A percentile compares a stretch with the other conserved stretches of the same genome.
phyloP scores from a whole-genome alignment of 1,140 invertebrate genomes.

The Micrasema minimum region DNA sequence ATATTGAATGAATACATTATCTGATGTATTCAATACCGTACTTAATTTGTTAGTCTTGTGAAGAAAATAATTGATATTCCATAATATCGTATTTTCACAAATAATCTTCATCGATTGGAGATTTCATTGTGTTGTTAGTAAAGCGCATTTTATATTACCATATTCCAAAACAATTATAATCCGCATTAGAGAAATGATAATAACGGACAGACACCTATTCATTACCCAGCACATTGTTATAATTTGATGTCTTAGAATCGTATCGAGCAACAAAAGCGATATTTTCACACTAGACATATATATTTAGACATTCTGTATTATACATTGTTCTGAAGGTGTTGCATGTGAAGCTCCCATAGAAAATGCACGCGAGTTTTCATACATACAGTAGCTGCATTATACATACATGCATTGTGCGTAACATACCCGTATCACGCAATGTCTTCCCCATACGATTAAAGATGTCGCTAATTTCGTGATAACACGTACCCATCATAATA shows the following conservation, averaged over 20 bases:
- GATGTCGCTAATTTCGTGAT: slow-evolving; percentile 6
- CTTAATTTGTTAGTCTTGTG: too few species aligned
- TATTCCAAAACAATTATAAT: too few species aligned
- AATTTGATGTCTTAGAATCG: slow-evolving; percentile 20
- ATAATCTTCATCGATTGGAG: too few species aligned
- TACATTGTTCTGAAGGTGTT: neutral
- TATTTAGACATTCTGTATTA: neutral
- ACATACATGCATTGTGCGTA: slow-evolving; percentile 24
- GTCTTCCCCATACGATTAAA: neutral
- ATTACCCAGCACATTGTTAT: too few species aligned
- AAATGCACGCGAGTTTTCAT: slow-evolving; percentile 23
- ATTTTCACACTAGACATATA: slow-evolving; percentile 21
- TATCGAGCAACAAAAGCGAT: slow-evolving; percentile 20
- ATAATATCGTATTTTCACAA: too few species aligned
- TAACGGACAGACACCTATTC: too few species aligned
- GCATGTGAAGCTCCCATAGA: slow-evolving; percentile 5
- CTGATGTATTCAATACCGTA: too few species aligned
- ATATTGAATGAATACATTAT: too few species aligned
- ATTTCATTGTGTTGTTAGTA: too few species aligned
- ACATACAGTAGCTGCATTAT: slow-evolving; percentile 17
- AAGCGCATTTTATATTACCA: too few species aligned
- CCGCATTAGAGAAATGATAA: too few species aligned
- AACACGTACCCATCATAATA: neutral
- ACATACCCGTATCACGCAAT: slow-evolving; percentile 15
- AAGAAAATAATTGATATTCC: too few species aligned